Conservation (phyloP, 2,113 vertebrate genomes). For the Mesembrinibis cayennensis region DNA sequence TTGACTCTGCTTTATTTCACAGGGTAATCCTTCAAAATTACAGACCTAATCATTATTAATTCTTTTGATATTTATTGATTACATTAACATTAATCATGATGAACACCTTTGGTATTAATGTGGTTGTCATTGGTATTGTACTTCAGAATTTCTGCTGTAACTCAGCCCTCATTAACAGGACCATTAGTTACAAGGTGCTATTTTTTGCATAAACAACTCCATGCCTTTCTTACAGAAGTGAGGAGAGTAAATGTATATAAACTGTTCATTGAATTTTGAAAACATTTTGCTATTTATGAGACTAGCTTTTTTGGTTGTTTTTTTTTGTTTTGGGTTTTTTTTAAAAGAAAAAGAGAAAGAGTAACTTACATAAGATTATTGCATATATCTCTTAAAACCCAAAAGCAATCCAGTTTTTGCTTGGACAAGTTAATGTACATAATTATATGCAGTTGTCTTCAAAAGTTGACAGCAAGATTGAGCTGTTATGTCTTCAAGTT, state of each 20-base stretch:
- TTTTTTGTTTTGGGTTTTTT: background rate
- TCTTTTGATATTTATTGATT: conserved; percentile 32
- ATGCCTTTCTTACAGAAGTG: background rate
- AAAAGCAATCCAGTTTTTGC: background rate
- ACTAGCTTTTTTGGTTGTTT: background rate
- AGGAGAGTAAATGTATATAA: background rate
- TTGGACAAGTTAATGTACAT: background rate
- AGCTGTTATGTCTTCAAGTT: background rate
- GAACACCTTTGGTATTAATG: conserved; percentile 17
- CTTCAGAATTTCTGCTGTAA: background rate
- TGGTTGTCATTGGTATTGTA: background rate
- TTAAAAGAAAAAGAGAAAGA: background rate
- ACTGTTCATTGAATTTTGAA: background rate
- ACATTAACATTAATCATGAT: conserved; percentile 49
- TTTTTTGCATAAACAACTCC: background rate
- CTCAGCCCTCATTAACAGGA: conserved; percentile 31
- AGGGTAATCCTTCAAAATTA: conserved; percentile 26
- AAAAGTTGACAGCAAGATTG: background rate
- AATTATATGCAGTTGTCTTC: background rate
- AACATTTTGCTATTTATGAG: background rate
- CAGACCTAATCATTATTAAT: conserved; percentile 26
- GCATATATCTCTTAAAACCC: background rate
- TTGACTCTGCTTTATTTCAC: background rate
- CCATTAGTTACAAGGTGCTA: background rate
- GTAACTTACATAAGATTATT: background rate